Evolutionary conservation across 2,113 vertebrate genomes (phyloP).

Genomic region (Neofelis nebulosa): DNA sequence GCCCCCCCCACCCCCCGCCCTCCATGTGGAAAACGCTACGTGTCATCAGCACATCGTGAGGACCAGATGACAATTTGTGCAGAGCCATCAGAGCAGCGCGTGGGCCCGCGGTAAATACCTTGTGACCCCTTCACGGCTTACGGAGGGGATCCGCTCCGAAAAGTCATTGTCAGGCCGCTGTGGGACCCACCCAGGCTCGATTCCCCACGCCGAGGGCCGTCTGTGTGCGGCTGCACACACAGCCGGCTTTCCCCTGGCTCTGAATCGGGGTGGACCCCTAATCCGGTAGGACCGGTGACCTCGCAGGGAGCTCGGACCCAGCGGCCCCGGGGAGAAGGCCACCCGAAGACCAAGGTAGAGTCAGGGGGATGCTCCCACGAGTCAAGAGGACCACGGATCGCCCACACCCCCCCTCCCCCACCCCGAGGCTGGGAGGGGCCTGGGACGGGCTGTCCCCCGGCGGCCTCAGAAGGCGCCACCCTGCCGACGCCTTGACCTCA

Average conservation of each 20-base stretch:
- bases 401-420: too few species aligned
- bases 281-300: background rate
- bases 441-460: background rate
- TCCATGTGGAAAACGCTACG: background rate
- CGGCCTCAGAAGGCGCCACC: background rate
- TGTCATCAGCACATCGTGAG: accelerated
- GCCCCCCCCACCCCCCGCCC: accelerated
- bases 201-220: accelerated
- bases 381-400: background rate
- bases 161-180: accelerated
- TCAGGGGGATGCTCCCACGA: background rate
- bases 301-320: background rate
- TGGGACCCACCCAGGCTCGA: accelerated
- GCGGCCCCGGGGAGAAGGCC: background rate
- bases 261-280: too few species aligned
- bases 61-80: background rate
- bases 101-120: background rate
- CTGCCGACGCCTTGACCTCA: background rate
- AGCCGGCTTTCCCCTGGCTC: background rate
- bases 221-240: accelerated
- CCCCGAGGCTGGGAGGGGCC: background rate
- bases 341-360: background rate
- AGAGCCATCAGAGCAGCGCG: accelerated
- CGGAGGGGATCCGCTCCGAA: background rate
- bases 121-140: accelerated